Percentiles rank a stretch among this genome's conserved stretches.
Conservation (phyloP, 2,888 invertebrate species). For the Pyralis farinalis region DNA sequence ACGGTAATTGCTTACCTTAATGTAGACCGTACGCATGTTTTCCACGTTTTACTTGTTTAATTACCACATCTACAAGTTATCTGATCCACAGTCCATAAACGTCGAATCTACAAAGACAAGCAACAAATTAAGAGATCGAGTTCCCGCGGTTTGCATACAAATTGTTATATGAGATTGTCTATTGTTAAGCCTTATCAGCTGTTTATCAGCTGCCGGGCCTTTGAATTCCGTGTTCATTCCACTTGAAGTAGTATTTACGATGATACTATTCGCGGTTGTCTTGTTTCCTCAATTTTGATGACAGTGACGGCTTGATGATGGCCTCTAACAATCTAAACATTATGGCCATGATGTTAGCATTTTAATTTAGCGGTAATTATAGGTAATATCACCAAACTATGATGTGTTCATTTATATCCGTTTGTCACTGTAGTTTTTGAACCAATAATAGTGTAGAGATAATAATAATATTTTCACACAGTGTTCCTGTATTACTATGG, state of each 20-base stretch:
- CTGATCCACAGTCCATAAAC: slow-evolving; percentile 20
- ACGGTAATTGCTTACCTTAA: no score
- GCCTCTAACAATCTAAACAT: not conserved
- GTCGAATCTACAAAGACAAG: slow-evolving; percentile 53
- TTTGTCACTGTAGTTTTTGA: no score
- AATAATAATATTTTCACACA: no score
- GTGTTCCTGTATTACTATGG: no score
- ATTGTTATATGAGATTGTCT: slow-evolving; percentile 61
- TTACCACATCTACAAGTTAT: slow-evolving; percentile 14
- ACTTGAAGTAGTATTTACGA: not conserved
- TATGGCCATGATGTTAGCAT: no score
- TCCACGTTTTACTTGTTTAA: no score
- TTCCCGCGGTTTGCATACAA: slow-evolving; percentile 70
- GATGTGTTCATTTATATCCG: no score
- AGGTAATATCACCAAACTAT: no score
- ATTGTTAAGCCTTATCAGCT: slow-evolving; percentile 53
- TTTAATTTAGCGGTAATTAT: no score
- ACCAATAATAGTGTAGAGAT: no score
- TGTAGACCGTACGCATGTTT: no score
- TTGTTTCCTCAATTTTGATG: not conserved
- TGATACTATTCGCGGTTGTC: not conserved
- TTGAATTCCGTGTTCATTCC: not conserved
- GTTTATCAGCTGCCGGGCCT: slow-evolving; percentile 19
- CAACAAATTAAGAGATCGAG: slow-evolving; percentile 57
- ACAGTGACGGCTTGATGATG: not conserved